Evolutionary conservation across 2,797 vertebrate species (phyloP).

Genomic region (Sarcoramphus papa): DNA sequence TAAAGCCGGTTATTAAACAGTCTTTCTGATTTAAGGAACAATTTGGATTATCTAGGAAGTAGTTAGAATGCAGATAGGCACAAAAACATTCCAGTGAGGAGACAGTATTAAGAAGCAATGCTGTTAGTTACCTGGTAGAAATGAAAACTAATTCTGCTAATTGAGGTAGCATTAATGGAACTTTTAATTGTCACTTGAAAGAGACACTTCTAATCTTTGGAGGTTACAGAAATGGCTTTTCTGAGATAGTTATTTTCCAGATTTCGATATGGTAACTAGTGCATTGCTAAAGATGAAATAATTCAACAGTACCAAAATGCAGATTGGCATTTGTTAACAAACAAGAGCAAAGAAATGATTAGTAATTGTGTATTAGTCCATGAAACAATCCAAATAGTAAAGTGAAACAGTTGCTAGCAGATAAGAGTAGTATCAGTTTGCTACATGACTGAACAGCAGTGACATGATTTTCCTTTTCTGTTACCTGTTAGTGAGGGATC

Average conservation of each 20-base stretch:
- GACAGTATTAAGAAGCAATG: neutral
- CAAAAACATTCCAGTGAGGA: neutral
- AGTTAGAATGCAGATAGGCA: neutral
- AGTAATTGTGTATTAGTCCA: neutral
- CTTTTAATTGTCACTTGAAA: neutral
- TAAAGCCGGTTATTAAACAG: conserved; percentile 14
- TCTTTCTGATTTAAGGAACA: conserved; percentile 47
- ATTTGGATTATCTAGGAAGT: conserved; percentile 12
- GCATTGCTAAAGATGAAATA: neutral
- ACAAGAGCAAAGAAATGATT: neutral
- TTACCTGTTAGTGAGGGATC: conserved; percentile 79
- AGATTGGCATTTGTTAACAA: neutral
- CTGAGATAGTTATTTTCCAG: neutral
- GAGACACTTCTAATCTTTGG: neutral
- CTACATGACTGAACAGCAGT: conserved; percentile 79
- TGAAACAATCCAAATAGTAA: neutral
- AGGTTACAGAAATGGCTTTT: neutral
- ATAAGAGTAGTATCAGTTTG: neutral
- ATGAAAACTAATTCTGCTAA: neutral
- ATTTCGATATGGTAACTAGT: neutral
- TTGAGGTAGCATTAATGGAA: neutral
- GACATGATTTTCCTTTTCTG: conserved; percentile 62
- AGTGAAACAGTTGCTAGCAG: neutral
- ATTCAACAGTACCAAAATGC: neutral
- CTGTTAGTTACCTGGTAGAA: neutral